Evolutionary conservation across 2,113 vertebrate species (phyloP).

Genomic region (Dromaius novaehollandiae): DNA sequence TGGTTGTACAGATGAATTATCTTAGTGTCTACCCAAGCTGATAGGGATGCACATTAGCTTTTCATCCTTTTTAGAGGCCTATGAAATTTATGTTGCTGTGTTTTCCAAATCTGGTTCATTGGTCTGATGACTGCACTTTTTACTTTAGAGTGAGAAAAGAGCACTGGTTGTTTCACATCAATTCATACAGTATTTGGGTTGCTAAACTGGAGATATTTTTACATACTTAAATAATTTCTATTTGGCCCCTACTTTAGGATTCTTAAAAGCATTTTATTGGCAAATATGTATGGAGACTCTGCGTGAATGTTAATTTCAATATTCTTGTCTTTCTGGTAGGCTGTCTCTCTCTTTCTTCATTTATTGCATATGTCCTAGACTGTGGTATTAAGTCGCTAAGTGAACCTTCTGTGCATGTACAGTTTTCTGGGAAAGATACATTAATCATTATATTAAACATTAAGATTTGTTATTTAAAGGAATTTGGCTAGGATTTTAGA

Average conservation of each 20-base stretch:
- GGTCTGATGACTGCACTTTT: background rate
- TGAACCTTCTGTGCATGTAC: background rate
- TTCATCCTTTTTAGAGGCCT: background rate
- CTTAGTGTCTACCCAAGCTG: background rate
- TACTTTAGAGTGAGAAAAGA: background rate
- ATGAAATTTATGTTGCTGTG: background rate
- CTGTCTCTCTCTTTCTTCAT: background rate
- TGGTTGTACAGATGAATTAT: background rate
- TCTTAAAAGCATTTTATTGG: background rate
- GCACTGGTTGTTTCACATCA: background rate
- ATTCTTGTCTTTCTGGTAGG: background rate
- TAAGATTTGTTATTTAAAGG: background rate
- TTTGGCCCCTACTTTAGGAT: background rate
- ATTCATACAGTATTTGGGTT: background rate
- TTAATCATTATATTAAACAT: background rate
- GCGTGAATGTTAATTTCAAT: background rate
- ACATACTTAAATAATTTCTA: background rate
- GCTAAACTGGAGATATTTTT: background rate
- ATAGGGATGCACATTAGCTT: background rate
- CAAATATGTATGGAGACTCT: background rate
- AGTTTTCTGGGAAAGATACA: background rate
- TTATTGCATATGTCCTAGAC: background rate
- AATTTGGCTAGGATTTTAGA: background rate
- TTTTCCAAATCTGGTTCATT: background rate
- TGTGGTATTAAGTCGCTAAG: background rate